phyloP scores from a whole-genome alignment of 1,140 invertebrate genomes.

The Scaptomyza hsui region DNA sequence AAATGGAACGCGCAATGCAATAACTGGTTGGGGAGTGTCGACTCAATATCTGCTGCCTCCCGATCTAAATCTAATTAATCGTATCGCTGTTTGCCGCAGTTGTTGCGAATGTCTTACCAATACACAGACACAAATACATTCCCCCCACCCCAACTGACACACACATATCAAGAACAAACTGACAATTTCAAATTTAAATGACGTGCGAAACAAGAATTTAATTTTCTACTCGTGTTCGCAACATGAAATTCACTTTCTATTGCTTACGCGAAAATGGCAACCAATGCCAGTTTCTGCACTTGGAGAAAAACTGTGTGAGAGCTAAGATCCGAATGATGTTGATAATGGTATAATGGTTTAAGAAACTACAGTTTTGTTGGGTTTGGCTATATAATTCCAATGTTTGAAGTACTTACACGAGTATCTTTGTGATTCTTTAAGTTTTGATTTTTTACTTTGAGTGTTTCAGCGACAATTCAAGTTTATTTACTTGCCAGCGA shows the following conservation, averaged over 20 bases:
- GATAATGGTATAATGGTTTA: no score
- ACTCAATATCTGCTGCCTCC: conserved; percentile 30
- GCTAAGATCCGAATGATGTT: not conserved
- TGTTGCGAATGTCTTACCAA: conserved; percentile 45
- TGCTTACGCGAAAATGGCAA: conserved; percentile 22
- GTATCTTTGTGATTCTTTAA: conserved; percentile 38
- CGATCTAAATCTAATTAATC: conserved; percentile 79
- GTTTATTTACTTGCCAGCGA: conserved; percentile 27
- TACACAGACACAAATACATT: conserved; percentile 24
- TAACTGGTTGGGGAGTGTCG: conserved; percentile 34
- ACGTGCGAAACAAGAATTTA: conserved; percentile 83
- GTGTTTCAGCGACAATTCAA: conserved; percentile 8
- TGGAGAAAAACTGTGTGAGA: not conserved
- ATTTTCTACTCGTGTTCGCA: conserved; percentile 69
- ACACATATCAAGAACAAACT: conserved; percentile 25
- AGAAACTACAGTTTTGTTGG: conserved; percentile 34
- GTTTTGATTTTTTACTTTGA: conserved; percentile 17
- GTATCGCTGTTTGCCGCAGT: conserved; percentile 51
- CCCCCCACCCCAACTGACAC: not conserved
- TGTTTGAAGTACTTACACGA: no score
- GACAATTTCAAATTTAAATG: conserved; percentile 80
- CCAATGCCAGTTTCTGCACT: conserved; percentile 48
- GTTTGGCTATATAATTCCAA: conserved; percentile 19
- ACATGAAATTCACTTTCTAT: conserved; percentile 47
- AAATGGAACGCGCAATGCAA: conserved; percentile 37